Percentiles rank a stretch among this genome's conserved stretches.
phyloP scores from a whole-genome alignment of 2,113 vertebrate genomes.

The Mus musculus region DNA sequence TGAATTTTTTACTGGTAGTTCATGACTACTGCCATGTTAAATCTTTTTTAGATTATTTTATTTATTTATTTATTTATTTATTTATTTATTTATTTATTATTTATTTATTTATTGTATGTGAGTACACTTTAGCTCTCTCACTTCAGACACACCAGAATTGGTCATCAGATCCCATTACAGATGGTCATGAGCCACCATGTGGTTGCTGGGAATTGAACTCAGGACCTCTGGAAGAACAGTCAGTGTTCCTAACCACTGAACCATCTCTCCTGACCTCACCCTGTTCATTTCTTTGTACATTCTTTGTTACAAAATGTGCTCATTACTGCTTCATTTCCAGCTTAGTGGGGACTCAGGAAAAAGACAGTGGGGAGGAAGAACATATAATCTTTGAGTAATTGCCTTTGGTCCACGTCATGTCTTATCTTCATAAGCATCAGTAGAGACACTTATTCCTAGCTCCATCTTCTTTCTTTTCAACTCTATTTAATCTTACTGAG shows the following conservation, averaged over 20 bases:
- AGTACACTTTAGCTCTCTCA: too few species aligned
- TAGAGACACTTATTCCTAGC: background rate
- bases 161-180: too few species aligned
- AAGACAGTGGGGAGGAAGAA: background rate
- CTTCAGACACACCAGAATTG: too few species aligned
- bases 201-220: too few species aligned
- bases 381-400: conserved; percentile 21
- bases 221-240: too few species aligned
- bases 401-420: background rate
- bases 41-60: too few species aligned
- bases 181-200: too few species aligned
- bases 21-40: background rate
- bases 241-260: too few species aligned
- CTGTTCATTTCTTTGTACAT: background rate
- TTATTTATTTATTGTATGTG: too few species aligned
- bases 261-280: too few species aligned
- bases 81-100: too few species aligned
- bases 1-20: background rate
- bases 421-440: background rate
- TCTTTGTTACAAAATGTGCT: background rate
- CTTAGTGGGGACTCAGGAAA: background rate
- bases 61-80: too few species aligned
- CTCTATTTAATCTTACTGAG: background rate
- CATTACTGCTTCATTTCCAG: background rate
- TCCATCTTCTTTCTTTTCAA: background rate